Conservation (phyloP, 1,140 invertebrate species). For the Contarinia nasturtii region DNA sequence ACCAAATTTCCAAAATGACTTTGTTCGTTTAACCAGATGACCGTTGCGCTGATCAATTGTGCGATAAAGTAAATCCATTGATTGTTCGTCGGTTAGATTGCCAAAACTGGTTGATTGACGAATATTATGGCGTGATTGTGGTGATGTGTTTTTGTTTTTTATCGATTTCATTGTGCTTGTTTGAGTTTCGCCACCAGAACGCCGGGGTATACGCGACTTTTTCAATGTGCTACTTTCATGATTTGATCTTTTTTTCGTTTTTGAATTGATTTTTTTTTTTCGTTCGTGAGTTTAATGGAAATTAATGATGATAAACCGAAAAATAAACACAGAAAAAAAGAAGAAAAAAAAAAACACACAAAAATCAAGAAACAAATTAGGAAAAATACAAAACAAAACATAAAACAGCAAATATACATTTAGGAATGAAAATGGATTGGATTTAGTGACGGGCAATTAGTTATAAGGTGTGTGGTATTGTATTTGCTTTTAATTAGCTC, state of each 20-base stretch:
- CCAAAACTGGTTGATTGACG: slow-evolving; percentile 25
- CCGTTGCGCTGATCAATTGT: slow-evolving; percentile 15
- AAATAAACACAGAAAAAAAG: slow-evolving; percentile 7
- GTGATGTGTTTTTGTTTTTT: slow-evolving; percentile 26
- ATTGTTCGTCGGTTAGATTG: slow-evolving; percentile 24
- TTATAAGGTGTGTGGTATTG: too few relatives aligned
- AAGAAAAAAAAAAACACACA: background rate
- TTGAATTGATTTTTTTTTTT: background rate
- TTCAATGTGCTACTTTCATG: background rate
- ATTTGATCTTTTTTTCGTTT: background rate
- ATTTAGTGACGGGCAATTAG: too few relatives aligned
- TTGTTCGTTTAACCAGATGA: slow-evolving; percentile 52
- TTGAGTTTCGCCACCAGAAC: background rate
- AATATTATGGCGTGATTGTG: slow-evolving; percentile 28
- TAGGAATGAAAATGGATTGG: too few relatives aligned
- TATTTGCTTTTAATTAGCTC: too few relatives aligned
- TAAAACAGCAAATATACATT: too few relatives aligned
- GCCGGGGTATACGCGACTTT: background rate
- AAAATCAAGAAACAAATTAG: background rate
- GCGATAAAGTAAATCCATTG: background rate
- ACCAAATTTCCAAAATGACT: slow-evolving; percentile 69
- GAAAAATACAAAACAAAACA: too few relatives aligned
- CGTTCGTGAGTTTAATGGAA: background rate
- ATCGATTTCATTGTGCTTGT: slow-evolving; percentile 17
- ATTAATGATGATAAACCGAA: slow-evolving; percentile 7